Evolutionary conservation across 2,888 invertebrate genomes (phyloP).

Genomic region (Lordiphosa fenestrarum): DNA sequence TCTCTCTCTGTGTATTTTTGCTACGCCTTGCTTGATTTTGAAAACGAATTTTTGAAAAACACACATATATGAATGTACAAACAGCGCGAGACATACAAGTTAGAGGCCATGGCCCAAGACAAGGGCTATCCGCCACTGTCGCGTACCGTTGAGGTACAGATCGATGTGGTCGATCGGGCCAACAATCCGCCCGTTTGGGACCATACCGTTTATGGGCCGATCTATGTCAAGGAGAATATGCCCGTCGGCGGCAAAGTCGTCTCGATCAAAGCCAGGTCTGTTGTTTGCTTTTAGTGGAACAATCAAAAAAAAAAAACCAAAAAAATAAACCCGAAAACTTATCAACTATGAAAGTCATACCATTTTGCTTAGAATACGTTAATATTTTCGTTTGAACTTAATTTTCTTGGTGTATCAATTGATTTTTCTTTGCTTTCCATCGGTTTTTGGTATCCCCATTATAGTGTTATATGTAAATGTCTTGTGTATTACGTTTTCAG

Average conservation of each 20-base stretch:
- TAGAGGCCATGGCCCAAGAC: constrained; percentile 99
- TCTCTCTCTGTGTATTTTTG: constrained; percentile 43
- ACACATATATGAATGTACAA: constrained; percentile 36
- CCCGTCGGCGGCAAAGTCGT: constrained; percentile 98
- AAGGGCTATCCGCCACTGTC: constrained; percentile 97
- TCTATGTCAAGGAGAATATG: constrained; percentile 98
- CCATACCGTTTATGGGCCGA: constrained; percentile 97
- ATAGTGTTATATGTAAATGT: constrained; percentile 25
- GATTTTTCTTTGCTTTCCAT: constrained; percentile 13
- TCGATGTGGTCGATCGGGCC: constrained; percentile 98
- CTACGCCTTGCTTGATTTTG: constrained; percentile 63
- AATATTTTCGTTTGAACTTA: constrained; percentile 26
- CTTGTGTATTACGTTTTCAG: constrained; percentile 8
- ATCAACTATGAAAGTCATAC: constrained; percentile 32
- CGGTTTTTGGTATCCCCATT: constrained; percentile 37
- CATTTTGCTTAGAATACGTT: constrained; percentile 54
- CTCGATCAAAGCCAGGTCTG: constrained; percentile 99
- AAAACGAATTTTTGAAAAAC: constrained; percentile 24
- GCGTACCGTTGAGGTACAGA: constrained; percentile 98
- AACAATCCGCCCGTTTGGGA: constrained; percentile 99
- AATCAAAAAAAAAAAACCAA: constrained; percentile 19
- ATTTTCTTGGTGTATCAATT: constrained; percentile 17
- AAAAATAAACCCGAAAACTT: constrained; percentile 2
- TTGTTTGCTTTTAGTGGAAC: constrained; percentile 75
- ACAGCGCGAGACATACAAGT: constrained; percentile 97